Conservation (phyloP, 2,888 invertebrate genomes). For the Taphrorychus bicolor region DNA sequence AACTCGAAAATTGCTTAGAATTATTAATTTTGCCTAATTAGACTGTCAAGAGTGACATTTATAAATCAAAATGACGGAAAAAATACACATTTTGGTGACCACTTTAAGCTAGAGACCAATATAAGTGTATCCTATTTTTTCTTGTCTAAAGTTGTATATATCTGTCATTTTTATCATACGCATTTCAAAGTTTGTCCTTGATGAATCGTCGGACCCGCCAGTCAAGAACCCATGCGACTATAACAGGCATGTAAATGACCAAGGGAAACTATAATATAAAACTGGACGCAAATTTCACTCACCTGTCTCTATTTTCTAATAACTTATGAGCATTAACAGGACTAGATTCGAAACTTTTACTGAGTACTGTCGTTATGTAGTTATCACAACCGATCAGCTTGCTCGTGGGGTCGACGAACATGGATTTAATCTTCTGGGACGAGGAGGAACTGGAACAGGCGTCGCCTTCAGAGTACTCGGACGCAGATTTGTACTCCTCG, state of each 20-base stretch:
- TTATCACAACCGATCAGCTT: constrained; percentile 76
- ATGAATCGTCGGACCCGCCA: no score
- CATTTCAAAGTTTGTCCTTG: no score
- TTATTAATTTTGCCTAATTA: no score
- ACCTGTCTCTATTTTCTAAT: constrained; percentile 52
- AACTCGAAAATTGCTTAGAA: no score
- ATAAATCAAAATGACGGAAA: no score
- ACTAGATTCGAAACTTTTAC: constrained; percentile 58
- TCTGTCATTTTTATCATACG: no score
- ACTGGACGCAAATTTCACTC: background rate
- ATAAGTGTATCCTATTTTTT: no score
- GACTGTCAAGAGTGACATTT: no score
- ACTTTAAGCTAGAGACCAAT: no score
- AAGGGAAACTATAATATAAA: background rate
- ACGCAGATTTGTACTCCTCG: constrained; percentile 63
- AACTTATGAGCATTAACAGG: constrained; percentile 53
- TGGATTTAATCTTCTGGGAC: constrained; percentile 53
- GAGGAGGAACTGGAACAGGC: constrained; percentile 41
- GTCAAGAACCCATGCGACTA: no score
- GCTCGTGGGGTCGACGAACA: constrained; percentile 64
- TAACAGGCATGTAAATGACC: background rate
- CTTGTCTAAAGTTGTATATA: no score
- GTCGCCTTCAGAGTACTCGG: constrained; percentile 46
- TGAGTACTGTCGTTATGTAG: constrained; percentile 73
- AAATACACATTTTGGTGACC: no score